Evolutionary conservation across 2,797 vertebrate species (phyloP).

Genomic region (Coregonus sp.): DNA sequence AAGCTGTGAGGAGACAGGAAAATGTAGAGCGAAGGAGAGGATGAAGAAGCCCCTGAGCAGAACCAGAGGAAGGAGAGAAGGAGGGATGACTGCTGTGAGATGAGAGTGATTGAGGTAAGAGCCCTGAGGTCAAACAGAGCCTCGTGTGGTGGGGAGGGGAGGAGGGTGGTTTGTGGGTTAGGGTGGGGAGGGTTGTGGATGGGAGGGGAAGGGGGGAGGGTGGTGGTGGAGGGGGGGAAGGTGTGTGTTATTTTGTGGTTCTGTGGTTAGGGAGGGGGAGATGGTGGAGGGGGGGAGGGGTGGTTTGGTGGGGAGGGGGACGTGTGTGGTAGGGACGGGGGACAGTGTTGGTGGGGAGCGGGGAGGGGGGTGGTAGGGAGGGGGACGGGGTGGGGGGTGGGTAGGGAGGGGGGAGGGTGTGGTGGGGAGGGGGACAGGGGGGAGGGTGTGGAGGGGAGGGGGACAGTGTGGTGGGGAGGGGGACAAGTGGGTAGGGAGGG

Average conservation of each 20-base stretch:
- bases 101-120: conserved; percentile 32
- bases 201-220: background rate
- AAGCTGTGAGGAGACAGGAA: conserved; percentile 29
- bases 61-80: conserved; percentile 1
- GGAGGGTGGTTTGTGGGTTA: background rate
- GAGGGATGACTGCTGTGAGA: conserved; percentile 22
- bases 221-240: no score
- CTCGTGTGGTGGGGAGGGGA: background rate
- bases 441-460: no score
- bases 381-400: background rate
- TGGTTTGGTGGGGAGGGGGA: background rate
- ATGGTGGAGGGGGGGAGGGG: no score
- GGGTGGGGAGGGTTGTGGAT: background rate
- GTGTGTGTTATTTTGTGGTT: no score
- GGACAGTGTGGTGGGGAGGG: no score
- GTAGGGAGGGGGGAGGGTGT: background rate
- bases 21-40: conserved; percentile 3
- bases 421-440: background rate
- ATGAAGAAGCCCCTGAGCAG: conserved; percentile 25
- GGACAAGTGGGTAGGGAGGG: no score
- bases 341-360: background rate
- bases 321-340: background rate
- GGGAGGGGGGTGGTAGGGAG: background rate
- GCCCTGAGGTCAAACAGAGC: conserved; percentile 24
- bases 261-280: no score